Evolutionary conservation across 1,140 invertebrate species (phyloP).

Genomic region (Hypothenemus hampei): DNA sequence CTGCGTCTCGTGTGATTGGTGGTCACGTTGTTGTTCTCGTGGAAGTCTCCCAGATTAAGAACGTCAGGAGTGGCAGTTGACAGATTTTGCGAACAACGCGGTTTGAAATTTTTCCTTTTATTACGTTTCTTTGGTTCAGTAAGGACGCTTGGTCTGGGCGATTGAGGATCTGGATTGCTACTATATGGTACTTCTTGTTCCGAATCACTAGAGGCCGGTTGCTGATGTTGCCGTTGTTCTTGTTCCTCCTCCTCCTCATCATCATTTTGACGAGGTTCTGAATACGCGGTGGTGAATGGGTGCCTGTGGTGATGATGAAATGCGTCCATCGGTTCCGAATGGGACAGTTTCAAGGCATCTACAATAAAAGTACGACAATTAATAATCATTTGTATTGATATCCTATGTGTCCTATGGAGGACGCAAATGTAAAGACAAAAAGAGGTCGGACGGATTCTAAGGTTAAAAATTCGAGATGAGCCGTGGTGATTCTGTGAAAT

Average conservation of each 20-base stretch:
- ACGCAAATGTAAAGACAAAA: too few relatives aligned
- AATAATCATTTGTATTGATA: too few relatives aligned
- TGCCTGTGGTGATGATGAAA: conserved; percentile 28
- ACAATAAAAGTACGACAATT: too few relatives aligned
- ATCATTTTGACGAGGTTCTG: conserved; percentile 30
- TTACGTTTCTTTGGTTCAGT: conserved; percentile 53
- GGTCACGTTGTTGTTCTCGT: conserved; percentile 48
- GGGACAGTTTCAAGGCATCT: conserved; percentile 24
- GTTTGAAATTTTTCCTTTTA: conserved; percentile 65
- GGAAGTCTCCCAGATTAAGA: conserved; percentile 44
- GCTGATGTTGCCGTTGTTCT: too few relatives aligned
- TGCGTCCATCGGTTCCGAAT: conserved; percentile 25
- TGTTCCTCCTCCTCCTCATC: too few relatives aligned
- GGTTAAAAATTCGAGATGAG: conserved; percentile 24
- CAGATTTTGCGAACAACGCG: conserved; percentile 56
- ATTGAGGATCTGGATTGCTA: conserved; percentile 43
- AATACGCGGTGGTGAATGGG: conserved; percentile 25
- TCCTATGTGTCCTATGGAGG: too few relatives aligned
- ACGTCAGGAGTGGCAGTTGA: conserved; percentile 46
- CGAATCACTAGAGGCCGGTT: conserved; percentile 45
- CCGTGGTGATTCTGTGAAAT: conserved; percentile 25
- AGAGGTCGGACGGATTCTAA: conserved; percentile 11
- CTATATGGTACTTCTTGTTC: conserved; percentile 37
- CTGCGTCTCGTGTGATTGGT: conserved; percentile 37
- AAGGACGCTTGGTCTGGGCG: conserved; percentile 40